A percentile compares a stretch with the other conserved stretches of the same genome.
These are phyloP conservation scores for Eolophus roseicapilla DNA, from an alignment of 2,113 vertebrate genomes.

Conservation along the genomic window DNA sequence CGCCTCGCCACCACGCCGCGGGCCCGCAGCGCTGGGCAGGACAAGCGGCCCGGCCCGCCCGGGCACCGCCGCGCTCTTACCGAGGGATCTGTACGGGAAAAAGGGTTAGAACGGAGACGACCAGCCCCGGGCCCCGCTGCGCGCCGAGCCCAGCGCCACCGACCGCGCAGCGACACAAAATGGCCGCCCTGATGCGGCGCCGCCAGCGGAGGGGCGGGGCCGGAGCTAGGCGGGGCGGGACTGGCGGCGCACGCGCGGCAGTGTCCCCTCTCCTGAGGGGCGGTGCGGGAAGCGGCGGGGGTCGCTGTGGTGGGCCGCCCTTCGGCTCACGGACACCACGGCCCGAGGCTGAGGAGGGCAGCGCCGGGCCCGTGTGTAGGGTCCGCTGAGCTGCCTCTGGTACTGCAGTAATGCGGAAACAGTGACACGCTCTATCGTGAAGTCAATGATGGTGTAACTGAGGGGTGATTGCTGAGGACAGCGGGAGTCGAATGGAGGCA, in stretches of 20 bases:
- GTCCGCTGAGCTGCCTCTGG: accelerated
- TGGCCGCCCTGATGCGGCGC: too few relatives aligned
- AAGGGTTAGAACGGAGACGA: too few relatives aligned
- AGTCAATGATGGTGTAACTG: too few relatives aligned
- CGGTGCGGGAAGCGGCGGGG: neutral
- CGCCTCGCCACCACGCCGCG: too few relatives aligned
- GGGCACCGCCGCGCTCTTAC: too few relatives aligned
- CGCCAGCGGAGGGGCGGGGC: too few relatives aligned
- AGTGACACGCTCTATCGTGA: accelerated
- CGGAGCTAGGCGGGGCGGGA: neutral
- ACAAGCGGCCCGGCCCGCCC: too few relatives aligned
- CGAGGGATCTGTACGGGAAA: too few relatives aligned
- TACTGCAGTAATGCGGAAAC: accelerated
- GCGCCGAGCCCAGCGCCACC: too few relatives aligned
- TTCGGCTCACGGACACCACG: accelerated
- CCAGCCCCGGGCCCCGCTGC: too few relatives aligned
- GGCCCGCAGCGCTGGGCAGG: too few relatives aligned
- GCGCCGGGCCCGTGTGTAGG: accelerated
- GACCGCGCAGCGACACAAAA: too few relatives aligned
- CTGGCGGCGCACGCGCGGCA: neutral
- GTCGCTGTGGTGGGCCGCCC: neutral
- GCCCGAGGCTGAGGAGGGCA: accelerated
- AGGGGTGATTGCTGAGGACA: neutral
- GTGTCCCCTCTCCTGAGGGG: neutral
- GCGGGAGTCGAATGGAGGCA: accelerated